phyloP scores from a whole-genome alignment of 2,888 invertebrate genomes.

The Ennomos fuscantarius region DNA sequence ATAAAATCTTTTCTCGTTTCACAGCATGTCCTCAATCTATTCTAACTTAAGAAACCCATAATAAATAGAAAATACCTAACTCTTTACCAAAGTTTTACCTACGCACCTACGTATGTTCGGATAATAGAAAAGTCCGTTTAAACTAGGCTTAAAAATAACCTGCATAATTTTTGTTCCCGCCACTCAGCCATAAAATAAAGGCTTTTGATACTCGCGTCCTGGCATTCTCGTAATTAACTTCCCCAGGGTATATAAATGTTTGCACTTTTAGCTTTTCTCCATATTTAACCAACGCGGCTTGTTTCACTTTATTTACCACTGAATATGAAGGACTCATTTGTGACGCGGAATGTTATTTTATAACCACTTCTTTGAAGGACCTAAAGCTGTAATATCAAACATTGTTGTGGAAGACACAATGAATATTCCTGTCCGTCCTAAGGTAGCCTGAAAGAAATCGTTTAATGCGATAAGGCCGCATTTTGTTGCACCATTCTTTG shows the following conservation, averaged over 20 bases:
- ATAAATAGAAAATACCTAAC: no score
- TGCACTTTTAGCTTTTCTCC: slow-evolving; percentile 33
- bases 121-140: neutral
- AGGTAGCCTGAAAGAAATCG: no score
- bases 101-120: no score
- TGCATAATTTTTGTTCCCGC: slow-evolving; percentile 5
- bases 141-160: slow-evolving; percentile 9
- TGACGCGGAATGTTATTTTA: slow-evolving; percentile 11
- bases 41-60: no score
- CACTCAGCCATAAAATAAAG: slow-evolving; percentile 27
- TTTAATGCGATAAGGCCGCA: no score
- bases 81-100: no score
- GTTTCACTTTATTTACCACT: slow-evolving; percentile 28
- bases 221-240: slow-evolving; percentile 31
- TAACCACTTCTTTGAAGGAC: slow-evolving; percentile 1
- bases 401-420: no score
- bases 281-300: slow-evolving; percentile 24
- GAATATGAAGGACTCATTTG: slow-evolving; percentile 27
- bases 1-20: no score
- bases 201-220: slow-evolving; percentile 26
- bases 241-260: slow-evolving; percentile 33
- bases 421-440: no score
- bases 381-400: no score
- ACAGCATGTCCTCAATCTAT: no score
- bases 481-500: no score